Base-by-base conservation (phyloP, 2,113 vertebrate genomes). In the Fregetta grallaria region DNA sequence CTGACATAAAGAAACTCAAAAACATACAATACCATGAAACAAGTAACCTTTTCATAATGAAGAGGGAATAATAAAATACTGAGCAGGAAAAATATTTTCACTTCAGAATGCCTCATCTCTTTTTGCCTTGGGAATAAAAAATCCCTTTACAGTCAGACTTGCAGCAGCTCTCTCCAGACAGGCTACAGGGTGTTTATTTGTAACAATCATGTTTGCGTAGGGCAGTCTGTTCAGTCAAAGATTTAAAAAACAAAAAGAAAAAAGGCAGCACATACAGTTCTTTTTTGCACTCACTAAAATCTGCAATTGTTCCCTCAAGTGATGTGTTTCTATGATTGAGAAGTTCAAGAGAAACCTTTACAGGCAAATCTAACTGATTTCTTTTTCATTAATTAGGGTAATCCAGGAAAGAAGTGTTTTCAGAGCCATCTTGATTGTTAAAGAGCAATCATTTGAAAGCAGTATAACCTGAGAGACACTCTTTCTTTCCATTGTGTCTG, bases 41-140 rank as follows among this genome's bases (percentile, higher is more conserved):
- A 91, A 92, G 49, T n/a, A 78, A 58, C 23, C n/a, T 94, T 89
- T 92, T 49, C 76, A 82, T 44, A 87, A 87, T 62, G 78, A 88
- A 84, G 40, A 73, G 17, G 7, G 61, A 76, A 75, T 91, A 91
- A 92, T 61, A 79, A 82, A 93, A 82, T 17, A 74, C 30, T 13
- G 55, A 93, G 19, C 29, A 75, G 67, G n/a, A 80, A 83, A 85
- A 92, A 63, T 14, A 13, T 71, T 88, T 71, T 95, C 47, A 68
- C 15, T 84, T 92, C 65, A 86, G 44, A 92, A 92, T 68, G 56
- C 22, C 19, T 81, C 80, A 75, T 85, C 65, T 85, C n/a, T 88
- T 95, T 86, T 81, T 91, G 44, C 36, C 38, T 55, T 56, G 75
- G 53, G 73, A 95, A 81, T 68, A 61, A 63, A 96, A 85, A 75